Base-by-base conservation (phyloP, 2,888 invertebrate species). In the Acanthosoma haemorrhoidale region DNA sequence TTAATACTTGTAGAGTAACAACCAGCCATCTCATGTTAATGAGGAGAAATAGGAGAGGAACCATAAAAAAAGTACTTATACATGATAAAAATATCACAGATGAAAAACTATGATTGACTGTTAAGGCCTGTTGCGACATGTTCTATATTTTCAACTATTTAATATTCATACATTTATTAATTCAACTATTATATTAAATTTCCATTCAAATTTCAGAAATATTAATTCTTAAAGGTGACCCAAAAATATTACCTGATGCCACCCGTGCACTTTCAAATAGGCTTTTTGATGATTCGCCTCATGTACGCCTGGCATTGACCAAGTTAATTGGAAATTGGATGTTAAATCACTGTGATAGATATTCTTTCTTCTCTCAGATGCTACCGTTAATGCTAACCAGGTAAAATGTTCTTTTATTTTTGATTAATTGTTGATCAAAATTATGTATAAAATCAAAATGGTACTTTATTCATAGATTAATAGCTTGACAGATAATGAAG, bases 281-380 rank as follows among this genome's bases (percentile, higher is more conserved):
- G 75, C 80, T 95, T 4, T 95, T 96, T 83, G 96, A 96, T 82
- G 87, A 89, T 76, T 88, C 89, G 77, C 86, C 88, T 0, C 81
- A 84, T 70, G 95, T 96, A 0, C 84, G 96, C 58, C 80, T 79
- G 74, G 89, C 91, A 75, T 90, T 94, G 3, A 88, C 89, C 0
- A 81, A 86, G 76, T 88, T 91, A 75, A 88, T 92, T 0, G 90
- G 91, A 3, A 82, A 84, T 57, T 91, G 94, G 91, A 82, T 94
- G 78, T 78, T 91, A 29, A 84, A 86, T 68, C 85, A 94, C 70
- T 84, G 84, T 66, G 95, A 96, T 79, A 83, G 96, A 75, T 96
- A 96, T 78, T 95, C 95, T 0, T 94, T 88, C 81, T 94, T 92
- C 83, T 88, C 90, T 78, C 88, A 89, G 75, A 84, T 96, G 76